Percentiles rank a stretch among this genome's conserved stretches.
These are phyloP conservation scores for Leucoraja erinaceus DNA, from an alignment of 2,113 vertebrate genomes.

Conservation along the genomic window DNA sequence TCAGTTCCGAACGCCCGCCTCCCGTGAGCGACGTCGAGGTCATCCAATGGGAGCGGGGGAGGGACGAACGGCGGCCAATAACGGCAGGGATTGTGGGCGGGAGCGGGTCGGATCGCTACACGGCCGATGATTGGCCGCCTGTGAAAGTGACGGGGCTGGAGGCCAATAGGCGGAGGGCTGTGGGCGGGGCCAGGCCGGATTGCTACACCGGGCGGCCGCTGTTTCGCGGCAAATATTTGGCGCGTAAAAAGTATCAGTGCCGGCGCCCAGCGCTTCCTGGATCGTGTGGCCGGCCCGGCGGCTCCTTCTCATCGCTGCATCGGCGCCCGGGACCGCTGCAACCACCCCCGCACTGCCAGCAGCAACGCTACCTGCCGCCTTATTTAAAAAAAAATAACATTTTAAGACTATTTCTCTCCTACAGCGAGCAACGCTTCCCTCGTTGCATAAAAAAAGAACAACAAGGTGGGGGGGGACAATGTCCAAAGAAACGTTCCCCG, in stretches of 20 bases:
- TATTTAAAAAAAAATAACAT: too few relatives aligned
- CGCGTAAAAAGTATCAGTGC: constrained; percentile 14
- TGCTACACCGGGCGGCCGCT: neutral
- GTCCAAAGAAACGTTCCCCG: neutral
- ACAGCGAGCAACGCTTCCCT: too few relatives aligned
- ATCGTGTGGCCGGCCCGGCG: neutral
- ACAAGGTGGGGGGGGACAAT: neutral
- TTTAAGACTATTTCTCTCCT: too few relatives aligned
- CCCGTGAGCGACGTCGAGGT: neutral
- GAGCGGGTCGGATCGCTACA: too few relatives aligned
- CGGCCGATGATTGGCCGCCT: too few relatives aligned
- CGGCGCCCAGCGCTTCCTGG: neutral
- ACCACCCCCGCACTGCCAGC: too few relatives aligned
- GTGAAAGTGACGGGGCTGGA: too few relatives aligned
- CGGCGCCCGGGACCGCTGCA: too few relatives aligned
- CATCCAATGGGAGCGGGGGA: neutral
- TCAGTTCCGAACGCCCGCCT: neutral
- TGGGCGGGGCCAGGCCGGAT: neutral
- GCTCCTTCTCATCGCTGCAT: too few relatives aligned
- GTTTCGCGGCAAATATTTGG: constrained; percentile 38
- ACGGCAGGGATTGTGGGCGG: neutral
- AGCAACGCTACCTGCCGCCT: too few relatives aligned
- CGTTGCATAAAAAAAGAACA: too few relatives aligned
- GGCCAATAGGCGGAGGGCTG: neutral
- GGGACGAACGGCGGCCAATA: neutral